These are phyloP conservation scores for Campoplex nolae DNA, from an alignment of 2,888 invertebrate species.

Conservation along the genomic window DNA sequence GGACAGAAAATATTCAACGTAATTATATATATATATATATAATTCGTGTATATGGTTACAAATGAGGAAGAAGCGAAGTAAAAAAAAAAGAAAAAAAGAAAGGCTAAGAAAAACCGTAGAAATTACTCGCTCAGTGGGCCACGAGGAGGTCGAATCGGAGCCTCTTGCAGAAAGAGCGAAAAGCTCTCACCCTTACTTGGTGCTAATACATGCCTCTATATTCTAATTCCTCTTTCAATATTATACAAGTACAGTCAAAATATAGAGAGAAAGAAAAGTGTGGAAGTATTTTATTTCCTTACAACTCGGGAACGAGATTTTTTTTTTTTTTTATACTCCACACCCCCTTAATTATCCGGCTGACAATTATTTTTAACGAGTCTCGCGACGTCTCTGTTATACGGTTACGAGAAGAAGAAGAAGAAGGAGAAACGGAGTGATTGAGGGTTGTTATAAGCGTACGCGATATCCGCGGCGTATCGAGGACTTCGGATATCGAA, in stretches of 20 bases:
- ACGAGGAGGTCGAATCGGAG: constrained; percentile 39
- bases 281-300: constrained; percentile 43
- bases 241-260: constrained; percentile 16
- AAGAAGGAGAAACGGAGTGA: not conserved
- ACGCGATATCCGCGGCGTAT: constrained; percentile 37
- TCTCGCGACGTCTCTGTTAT: constrained; percentile 76
- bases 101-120: constrained; percentile 72
- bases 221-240: constrained; percentile 24
- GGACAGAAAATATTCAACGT: constrained; percentile 51
- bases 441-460: constrained; percentile 36
- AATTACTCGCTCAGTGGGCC: constrained; percentile 71
- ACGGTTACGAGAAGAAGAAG: constrained; percentile 65
- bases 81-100: constrained; percentile 27
- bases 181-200: constrained; percentile 2
- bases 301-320: constrained; percentile 39
- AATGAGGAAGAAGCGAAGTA: constrained; percentile 61
- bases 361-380: constrained; percentile 84
- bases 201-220: constrained; percentile 8
- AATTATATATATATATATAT: constrained; percentile 10
- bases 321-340: constrained; percentile 68
- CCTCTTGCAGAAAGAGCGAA: constrained; percentile 48
- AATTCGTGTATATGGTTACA: constrained; percentile 48
- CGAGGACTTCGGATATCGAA: constrained; percentile 33
- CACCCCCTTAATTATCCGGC: constrained; percentile 82
- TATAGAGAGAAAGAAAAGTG: not conserved